Conservation (phyloP, 2,888 invertebrate species). For the Penaeus monodon region DNA sequence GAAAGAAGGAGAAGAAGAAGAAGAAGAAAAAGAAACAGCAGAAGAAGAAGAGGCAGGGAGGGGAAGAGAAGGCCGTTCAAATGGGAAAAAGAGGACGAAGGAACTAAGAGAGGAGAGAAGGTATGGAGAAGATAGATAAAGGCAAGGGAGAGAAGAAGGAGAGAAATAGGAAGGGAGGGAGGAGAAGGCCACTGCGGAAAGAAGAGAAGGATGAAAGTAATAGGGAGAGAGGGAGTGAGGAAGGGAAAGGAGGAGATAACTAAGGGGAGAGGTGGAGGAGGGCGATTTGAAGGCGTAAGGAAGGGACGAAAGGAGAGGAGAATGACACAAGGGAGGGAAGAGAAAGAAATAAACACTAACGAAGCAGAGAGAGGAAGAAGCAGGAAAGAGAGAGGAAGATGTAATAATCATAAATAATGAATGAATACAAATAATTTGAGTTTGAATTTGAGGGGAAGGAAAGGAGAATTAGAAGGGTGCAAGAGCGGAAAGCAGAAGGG, state of each 20-base stretch:
- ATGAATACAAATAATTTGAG: too few relatives aligned
- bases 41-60: too few relatives aligned
- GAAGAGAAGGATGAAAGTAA: not conserved
- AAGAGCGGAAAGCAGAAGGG: accelerated
- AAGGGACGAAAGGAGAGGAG: not conserved
- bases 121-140: accelerated
- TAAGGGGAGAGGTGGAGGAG: not conserved
- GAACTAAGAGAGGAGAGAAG: not conserved
- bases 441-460: too few relatives aligned
- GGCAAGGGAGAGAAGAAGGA: too few relatives aligned
- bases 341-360: too few relatives aligned
- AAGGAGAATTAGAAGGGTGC: not conserved
- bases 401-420: too few relatives aligned
- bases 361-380: not conserved
- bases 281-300: not conserved
- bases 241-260: not conserved
- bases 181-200: too few relatives aligned
- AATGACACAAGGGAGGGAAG: not conserved
- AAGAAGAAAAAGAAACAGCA: too few relatives aligned
- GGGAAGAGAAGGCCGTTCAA: too few relatives aligned
- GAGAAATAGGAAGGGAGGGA: too few relatives aligned
- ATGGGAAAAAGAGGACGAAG: not conserved
- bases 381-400: too few relatives aligned
- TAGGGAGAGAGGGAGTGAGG: not conserved
- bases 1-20: too few relatives aligned